A percentile compares a stretch with the other conserved stretches of the same genome.
Evolutionary conservation across 2,113 vertebrate genomes (phyloP).

Genomic region (Xenus cinereus): DNA sequence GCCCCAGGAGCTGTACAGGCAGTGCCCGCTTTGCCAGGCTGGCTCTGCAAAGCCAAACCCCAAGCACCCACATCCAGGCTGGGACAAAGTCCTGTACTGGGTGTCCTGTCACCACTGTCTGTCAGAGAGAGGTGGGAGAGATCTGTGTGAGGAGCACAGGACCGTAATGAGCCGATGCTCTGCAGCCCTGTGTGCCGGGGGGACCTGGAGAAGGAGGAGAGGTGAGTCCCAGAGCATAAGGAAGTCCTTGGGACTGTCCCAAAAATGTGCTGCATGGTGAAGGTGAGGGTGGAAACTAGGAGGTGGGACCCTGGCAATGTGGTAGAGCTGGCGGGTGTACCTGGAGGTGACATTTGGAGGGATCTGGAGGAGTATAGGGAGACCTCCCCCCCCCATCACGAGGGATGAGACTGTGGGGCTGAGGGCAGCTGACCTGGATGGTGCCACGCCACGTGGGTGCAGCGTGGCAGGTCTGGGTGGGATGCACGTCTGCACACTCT

Average conservation of each 20-base stretch:
- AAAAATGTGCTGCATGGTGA: not conserved
- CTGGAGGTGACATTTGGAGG: not conserved
- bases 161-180: fast-evolving
- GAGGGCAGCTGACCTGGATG: not conserved
- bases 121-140: not conserved
- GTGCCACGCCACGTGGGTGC: not conserved
- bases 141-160: not conserved
- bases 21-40: not conserved
- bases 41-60: not conserved
- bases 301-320: not conserved
- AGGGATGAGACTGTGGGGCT: too few species aligned
- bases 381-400: not conserved
- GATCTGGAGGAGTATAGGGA: not conserved
- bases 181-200: fast-evolving
- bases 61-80: not conserved
- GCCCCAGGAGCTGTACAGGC: not conserved
- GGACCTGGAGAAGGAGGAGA: too few species aligned
- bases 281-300: not conserved
- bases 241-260: not conserved
- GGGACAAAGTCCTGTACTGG: not conserved
- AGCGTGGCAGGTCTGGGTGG: not conserved
- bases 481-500: not conserved
- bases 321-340: not conserved
- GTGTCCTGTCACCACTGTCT: not conserved
- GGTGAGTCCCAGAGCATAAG: fast-evolving